Evolutionary conservation across 2,797 vertebrate genomes (phyloP).

Genomic region (Loris lydekkerianus): DNA sequence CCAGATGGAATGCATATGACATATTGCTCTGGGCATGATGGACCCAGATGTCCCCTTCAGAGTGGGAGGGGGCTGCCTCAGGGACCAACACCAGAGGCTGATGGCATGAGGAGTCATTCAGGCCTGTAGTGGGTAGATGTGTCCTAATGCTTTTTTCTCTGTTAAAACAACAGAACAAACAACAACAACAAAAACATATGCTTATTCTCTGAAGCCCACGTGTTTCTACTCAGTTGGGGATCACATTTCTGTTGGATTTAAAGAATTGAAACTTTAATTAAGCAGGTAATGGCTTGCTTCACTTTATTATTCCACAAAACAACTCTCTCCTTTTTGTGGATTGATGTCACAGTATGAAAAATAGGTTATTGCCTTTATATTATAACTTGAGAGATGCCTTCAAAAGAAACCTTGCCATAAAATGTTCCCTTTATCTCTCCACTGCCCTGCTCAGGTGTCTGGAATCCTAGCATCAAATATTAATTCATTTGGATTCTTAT

Average conservation of each 20-base stretch:
- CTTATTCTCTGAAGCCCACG: conserved; percentile 2
- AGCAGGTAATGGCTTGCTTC: conserved; percentile 9
- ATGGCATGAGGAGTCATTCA: background rate
- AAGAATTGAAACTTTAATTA: conserved; percentile 61
- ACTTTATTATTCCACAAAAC: conserved; percentile 34
- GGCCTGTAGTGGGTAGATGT: background rate
- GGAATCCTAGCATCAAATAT: background rate
- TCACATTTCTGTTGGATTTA: conserved; percentile 18
- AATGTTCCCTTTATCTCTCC: background rate
- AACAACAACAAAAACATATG: background rate
- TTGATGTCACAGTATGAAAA: conserved; percentile 39
- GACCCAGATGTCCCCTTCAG: background rate
- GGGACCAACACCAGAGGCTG: too few relatives aligned
- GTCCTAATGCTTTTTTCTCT: background rate
- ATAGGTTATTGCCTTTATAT: conserved; percentile 7
- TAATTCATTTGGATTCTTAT: conserved; percentile 30
- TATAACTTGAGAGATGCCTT: conserved; percentile 12
- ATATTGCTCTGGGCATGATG: background rate
- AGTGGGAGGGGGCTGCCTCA: background rate
- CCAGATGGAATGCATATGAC: background rate
- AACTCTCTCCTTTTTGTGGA: background rate
- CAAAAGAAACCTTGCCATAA: background rate
- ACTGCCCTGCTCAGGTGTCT: background rate
- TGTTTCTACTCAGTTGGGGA: conserved; percentile 9
- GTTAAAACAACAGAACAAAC: background rate